Percentiles rank a stretch among this genome's conserved stretches.
Evolutionary conservation across 2,797 vertebrate species (phyloP).

Genomic region (Bucorvus abyssinicus): DNA sequence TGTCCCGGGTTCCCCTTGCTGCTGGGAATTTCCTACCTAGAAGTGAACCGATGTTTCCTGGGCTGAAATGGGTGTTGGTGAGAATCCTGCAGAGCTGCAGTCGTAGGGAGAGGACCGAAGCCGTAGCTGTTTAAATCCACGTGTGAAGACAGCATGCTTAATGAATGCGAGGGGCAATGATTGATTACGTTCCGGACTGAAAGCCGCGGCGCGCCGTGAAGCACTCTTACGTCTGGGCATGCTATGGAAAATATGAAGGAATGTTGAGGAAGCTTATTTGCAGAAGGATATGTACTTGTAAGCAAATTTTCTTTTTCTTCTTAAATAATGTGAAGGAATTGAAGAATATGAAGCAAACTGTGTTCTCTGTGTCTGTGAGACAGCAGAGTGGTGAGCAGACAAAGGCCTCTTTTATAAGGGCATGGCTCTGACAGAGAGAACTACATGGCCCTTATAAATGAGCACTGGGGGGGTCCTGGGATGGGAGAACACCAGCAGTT

Average conservation of each 20-base stretch:
- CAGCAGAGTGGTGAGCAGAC: constrained; percentile 29
- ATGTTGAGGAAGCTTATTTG: constrained; percentile 86
- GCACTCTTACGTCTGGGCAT: constrained; percentile 40
- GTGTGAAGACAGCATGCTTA: constrained; percentile 58
- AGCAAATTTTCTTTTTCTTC: constrained; percentile 54
- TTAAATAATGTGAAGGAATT: constrained; percentile 1
- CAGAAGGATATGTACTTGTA: constrained; percentile 83
- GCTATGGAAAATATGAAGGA: constrained; percentile 71
- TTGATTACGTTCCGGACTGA: constrained; percentile 48
- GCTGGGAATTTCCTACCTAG: background rate
- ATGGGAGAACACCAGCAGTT: background rate
- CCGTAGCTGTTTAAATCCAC: constrained; percentile 47
- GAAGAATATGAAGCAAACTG: background rate
- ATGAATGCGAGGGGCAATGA: constrained; percentile 56
- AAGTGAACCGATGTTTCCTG: background rate
- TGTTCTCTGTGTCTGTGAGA: background rate
- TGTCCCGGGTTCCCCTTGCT: background rate
- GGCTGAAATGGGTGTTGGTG: background rate
- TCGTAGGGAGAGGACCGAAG: background rate
- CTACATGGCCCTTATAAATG: background rate
- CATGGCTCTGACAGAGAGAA: background rate
- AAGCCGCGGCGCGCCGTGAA: constrained; percentile 30
- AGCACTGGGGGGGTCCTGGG: background rate
- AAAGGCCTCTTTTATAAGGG: constrained; percentile 45
- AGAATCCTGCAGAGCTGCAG: background rate